Percentiles rank a stretch among this genome's conserved stretches.
phyloP scores from a whole-genome alignment of 1,140 invertebrate genomes.

The Drosophila kikkawai region DNA sequence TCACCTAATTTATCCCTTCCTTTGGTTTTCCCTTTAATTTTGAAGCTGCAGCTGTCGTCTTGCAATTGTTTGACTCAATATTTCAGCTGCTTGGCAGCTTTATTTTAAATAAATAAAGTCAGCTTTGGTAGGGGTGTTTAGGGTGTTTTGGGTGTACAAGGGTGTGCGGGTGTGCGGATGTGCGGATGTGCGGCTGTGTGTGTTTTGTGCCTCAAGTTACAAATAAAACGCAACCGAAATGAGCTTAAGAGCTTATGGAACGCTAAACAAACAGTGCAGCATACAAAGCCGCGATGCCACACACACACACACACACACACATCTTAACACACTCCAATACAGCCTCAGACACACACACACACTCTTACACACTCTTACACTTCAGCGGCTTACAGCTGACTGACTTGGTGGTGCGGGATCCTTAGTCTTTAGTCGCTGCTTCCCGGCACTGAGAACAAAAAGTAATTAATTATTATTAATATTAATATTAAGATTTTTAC shows the following conservation, averaged over 20 bases:
- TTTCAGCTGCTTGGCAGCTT: slow-evolving; percentile 67
- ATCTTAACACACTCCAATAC: slow-evolving; percentile 9
- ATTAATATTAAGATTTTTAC: no score
- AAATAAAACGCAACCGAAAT: slow-evolving; percentile 83
- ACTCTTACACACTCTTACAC: slow-evolving; percentile 1
- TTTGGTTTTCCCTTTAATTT: slow-evolving; percentile 38
- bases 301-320: slow-evolving; percentile 52
- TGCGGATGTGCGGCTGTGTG: slow-evolving; percentile 13
- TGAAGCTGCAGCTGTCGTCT: slow-evolving; percentile 48
- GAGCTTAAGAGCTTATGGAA: slow-evolving; percentile 82
- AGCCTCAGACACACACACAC: background rate
- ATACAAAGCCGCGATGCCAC: slow-evolving; percentile 72
- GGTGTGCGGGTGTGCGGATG: background rate
- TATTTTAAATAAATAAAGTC: slow-evolving; percentile 77
- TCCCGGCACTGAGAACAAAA: slow-evolving; percentile 22
- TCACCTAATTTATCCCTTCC: background rate
- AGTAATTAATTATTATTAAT: no score
- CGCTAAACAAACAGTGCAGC: slow-evolving; percentile 80
- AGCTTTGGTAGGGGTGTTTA: slow-evolving; percentile 21
- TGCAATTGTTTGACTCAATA: slow-evolving; percentile 78
- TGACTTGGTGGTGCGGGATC: slow-evolving; percentile 43
- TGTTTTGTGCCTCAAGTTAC: slow-evolving; percentile 71
- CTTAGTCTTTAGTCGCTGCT: slow-evolving; percentile 45
- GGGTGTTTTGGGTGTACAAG: slow-evolving; percentile 4
- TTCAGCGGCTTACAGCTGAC: slow-evolving; percentile 66